Evolutionary conservation across 2,888 invertebrate species (phyloP).

Genomic region (Cylindroiulus punctatus): DNA sequence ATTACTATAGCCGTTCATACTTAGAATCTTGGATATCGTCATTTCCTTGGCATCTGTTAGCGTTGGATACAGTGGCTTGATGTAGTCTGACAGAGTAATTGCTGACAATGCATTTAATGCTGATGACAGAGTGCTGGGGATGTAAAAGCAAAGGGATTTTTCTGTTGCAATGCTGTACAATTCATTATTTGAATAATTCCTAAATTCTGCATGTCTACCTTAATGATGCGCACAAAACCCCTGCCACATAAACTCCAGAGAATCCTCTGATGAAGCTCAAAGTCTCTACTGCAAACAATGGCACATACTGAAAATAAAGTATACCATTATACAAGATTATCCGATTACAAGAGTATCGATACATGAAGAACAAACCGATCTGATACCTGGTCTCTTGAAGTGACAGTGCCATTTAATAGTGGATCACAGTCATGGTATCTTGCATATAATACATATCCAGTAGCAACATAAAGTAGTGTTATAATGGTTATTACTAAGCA

Average conservation of each 20-base stretch:
- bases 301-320: slow-evolving; percentile 22
- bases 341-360: too few relatives aligned
- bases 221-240: slow-evolving; percentile 53
- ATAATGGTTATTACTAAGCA: background rate
- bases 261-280: slow-evolving; percentile 47
- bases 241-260: slow-evolving; percentile 54
- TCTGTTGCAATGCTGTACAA: too few relatives aligned
- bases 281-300: slow-evolving; percentile 55
- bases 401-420: slow-evolving; percentile 9
- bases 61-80: slow-evolving; percentile 37
- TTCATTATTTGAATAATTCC: background rate
- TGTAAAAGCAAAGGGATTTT: background rate
- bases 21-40: slow-evolving; percentile 48
- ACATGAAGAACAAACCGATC: background rate
- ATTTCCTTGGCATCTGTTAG: slow-evolving; percentile 49
- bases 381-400: slow-evolving; percentile 54
- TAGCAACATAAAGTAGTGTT: background rate
- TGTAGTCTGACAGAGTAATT: slow-evolving; percentile 54
- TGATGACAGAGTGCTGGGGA: slow-evolving; percentile 54
- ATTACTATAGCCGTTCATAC: background rate
- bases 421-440: slow-evolving; percentile 55
- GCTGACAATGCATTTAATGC: slow-evolving; percentile 54
- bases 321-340: background rate
- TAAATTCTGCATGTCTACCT: slow-evolving; percentile 43
- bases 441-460: slow-evolving; percentile 52